A percentile compares a stretch with the other conserved stretches of the same genome.
Conservation (phyloP, 1,140 invertebrate species). For the Procambarus virginalis region DNA sequence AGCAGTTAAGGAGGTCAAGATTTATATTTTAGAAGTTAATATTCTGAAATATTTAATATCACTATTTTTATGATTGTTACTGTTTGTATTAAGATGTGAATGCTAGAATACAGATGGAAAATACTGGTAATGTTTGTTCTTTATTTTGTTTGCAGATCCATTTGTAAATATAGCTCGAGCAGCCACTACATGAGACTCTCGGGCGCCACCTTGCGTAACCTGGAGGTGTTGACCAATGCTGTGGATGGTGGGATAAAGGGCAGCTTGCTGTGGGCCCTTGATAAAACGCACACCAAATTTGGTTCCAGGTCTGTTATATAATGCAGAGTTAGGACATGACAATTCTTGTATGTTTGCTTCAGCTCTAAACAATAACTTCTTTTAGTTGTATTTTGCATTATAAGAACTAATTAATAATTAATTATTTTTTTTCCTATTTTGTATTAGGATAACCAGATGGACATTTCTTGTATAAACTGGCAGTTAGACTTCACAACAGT, state of each 20-base stretch:
- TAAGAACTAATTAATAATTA: too few species aligned
- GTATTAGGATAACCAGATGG: too few species aligned
- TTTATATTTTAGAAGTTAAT: too few species aligned
- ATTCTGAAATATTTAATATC: too few species aligned
- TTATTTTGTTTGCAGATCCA: slow-evolving; percentile 18
- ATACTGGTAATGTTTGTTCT: background rate
- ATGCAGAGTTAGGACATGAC: too few species aligned
- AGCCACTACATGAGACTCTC: slow-evolving; percentile 67
- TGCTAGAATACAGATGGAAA: background rate
- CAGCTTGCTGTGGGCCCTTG: slow-evolving; percentile 74
- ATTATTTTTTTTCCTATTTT: too few species aligned
- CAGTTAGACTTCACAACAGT: too few species aligned
- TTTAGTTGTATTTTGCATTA: too few species aligned
- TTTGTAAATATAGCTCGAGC: slow-evolving; percentile 32
- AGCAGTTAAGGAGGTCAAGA: too few species aligned
- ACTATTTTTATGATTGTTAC: too few species aligned
- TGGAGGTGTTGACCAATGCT: slow-evolving; percentile 72
- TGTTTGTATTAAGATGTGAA: background rate
- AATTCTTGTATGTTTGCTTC: too few species aligned
- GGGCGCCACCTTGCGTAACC: slow-evolving; percentile 71
- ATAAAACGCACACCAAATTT: slow-evolving; percentile 74
- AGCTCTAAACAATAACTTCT: background rate
- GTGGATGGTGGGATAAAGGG: slow-evolving; percentile 72
- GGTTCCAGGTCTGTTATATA: slow-evolving; percentile 71
- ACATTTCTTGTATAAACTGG: too few species aligned